Percentiles rank a stretch among this genome's conserved stretches.
Evolutionary conservation across 2,797 vertebrate genomes (phyloP).

Genomic region (Valencia hispanica): DNA sequence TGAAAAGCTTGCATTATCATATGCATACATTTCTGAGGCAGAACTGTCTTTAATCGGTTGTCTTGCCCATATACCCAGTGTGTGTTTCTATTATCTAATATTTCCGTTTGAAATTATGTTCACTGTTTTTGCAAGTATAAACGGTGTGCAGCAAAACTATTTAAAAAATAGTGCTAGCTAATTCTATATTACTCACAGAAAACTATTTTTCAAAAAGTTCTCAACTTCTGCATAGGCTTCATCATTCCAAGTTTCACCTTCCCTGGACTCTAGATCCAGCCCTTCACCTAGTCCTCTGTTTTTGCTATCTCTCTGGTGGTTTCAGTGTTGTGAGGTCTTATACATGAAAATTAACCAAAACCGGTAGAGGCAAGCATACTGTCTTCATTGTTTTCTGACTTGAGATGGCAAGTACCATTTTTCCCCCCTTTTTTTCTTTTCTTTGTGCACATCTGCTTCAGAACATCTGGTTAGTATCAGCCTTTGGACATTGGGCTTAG

Average conservation of each 20-base stretch:
- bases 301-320: slow-evolving; percentile 26
- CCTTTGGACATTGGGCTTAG: slow-evolving; percentile 64
- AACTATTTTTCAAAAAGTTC: slow-evolving; percentile 38
- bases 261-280: slow-evolving; percentile 20
- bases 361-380: slow-evolving; percentile 62
- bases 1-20: not conserved
- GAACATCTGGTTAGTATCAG: slow-evolving; percentile 82
- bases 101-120: slow-evolving; percentile 49
- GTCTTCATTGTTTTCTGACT: slow-evolving; percentile 69
- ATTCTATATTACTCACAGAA: slow-evolving; percentile 38
- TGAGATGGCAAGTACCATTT: slow-evolving; percentile 33
- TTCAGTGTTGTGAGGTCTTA: slow-evolving; percentile 48
- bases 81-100: not conserved
- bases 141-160: slow-evolving; percentile 37
- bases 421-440: slow-evolving; percentile 53
- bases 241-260: slow-evolving; percentile 17
- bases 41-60: slow-evolving; percentile 28
- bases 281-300: slow-evolving; percentile 17
- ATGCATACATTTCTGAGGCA: not conserved
- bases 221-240: slow-evolving; percentile 30
- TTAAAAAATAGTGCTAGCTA: slow-evolving; percentile 63
- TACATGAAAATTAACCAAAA: slow-evolving; percentile 62
- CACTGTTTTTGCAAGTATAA: slow-evolving; percentile 31
- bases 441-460: slow-evolving; percentile 75
- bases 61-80: not conserved